A percentile compares a stretch with the other conserved stretches of the same genome.
Conservation (phyloP, 2,888 invertebrate species). For the Ramazzottius varieornatus region DNA sequence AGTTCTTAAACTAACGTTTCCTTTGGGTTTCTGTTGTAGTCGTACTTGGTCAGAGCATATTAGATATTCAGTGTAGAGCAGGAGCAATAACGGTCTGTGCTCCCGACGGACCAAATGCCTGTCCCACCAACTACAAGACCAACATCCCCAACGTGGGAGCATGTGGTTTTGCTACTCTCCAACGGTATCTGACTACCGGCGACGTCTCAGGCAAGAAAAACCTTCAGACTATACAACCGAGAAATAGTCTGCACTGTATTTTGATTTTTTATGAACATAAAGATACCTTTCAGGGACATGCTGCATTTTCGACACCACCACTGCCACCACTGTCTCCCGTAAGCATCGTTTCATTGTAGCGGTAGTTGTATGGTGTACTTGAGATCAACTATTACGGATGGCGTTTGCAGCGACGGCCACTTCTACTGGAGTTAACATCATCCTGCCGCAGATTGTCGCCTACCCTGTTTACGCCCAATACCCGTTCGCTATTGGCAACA, state of each 20-base stretch:
- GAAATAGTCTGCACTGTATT: too few species aligned
- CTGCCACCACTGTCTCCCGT: too few species aligned
- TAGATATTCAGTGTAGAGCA: background rate
- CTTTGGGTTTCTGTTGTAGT: background rate
- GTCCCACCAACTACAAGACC: background rate
- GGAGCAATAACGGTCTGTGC: background rate
- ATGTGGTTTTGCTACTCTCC: background rate
- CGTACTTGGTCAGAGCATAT: background rate
- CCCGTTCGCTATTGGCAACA: background rate
- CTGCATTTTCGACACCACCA: too few species aligned
- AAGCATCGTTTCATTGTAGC: too few species aligned
- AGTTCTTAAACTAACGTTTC: too few species aligned
- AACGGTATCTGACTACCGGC: background rate
- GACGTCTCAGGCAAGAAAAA: background rate
- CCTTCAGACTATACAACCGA: too few species aligned
- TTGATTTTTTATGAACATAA: too few species aligned
- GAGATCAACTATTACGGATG: too few species aligned
- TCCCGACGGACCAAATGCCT: background rate
- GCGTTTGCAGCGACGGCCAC: background rate
- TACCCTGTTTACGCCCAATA: background rate
- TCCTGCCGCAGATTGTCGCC: background rate
- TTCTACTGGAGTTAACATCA: background rate
- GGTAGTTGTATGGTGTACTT: too few species aligned
- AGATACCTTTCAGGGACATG: background rate
- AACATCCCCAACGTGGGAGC: background rate